Base-by-base conservation (phyloP, 2,888 invertebrate species). In the Mesorhabditis sp. region DNA sequence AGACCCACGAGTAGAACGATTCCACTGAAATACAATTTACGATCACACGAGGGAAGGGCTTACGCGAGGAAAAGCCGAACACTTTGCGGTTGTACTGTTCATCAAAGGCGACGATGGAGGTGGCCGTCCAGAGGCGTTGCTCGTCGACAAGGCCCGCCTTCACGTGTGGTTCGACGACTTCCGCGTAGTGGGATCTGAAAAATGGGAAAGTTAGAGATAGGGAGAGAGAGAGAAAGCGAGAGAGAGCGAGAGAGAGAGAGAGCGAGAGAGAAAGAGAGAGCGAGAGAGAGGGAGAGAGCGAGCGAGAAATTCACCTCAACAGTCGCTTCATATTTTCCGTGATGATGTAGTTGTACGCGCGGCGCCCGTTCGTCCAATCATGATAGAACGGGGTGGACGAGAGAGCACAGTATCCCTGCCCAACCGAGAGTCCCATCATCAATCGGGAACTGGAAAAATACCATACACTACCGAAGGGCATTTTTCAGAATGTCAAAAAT, bases 341-440 rank as follows among this genome's bases (percentile, higher is more conserved):
- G 92, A 95, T 94, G 72, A 93, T 91, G 87, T 93, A 94, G 71
- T 94, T 88, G 87, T 95, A 95, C 84, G 70, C 71, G n/a, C 72
- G 64, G 7, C 72, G 91, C 15, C 79, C 76, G 45, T 74, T 70
- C 68, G 77, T 74, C 81, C 79, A 80, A 13, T 81, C 76, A 82
- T 78, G 78, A 64, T 80, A 82, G 50, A 79, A 45, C 3, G 73
- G 76, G 42, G 70, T 67, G 2, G 74, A 94, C 93, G 91, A 91
- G 73, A 92, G 91, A 63, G 93, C 93, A 87, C 93, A 92, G 87
- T 95, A 95, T 82, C 95, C 95, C 88, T 95, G 95, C 86, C 95
- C 94, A 84, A 95, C 92, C 45, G 94, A 94, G 81, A 95, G 91
- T 44, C 91, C 95, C 67, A 93, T 15, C 13, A 81, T 43, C 4